These are phyloP conservation scores for Pharmacophagus antenor DNA, from an alignment of 2,888 invertebrate genomes.

Conservation along the genomic window DNA sequence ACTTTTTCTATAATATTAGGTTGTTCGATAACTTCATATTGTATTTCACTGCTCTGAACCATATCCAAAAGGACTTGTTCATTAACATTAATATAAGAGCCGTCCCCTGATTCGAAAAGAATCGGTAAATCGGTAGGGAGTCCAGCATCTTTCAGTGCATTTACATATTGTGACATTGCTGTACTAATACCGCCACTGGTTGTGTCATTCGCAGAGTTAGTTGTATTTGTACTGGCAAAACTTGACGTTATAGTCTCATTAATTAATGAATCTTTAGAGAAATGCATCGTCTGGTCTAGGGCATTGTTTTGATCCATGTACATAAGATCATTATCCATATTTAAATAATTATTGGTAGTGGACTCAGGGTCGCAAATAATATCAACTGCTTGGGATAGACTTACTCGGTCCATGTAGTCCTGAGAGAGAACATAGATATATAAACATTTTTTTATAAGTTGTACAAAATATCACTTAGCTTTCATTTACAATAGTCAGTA, in stretches of 20 bases:
- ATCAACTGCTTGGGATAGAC: slow-evolving; percentile 70
- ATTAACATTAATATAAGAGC: slow-evolving; percentile 83
- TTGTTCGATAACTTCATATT: slow-evolving; percentile 77
- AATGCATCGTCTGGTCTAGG: slow-evolving; percentile 56
- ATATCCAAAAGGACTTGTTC: slow-evolving; percentile 82
- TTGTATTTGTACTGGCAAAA: slow-evolving; percentile 52
- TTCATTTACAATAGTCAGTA: too few species aligned
- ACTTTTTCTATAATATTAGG: slow-evolving; percentile 77
- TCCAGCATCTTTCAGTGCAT: slow-evolving; percentile 70
- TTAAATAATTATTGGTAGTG: slow-evolving; percentile 55
- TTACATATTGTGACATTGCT: slow-evolving; percentile 77
- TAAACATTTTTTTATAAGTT: neutral
- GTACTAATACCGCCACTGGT: slow-evolving; percentile 55
- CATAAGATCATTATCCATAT: slow-evolving; percentile 67
- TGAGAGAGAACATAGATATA: slow-evolving; percentile 38
- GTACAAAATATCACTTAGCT: neutral
- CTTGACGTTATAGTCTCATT: slow-evolving; percentile 60
- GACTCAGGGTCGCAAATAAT: slow-evolving; percentile 70
- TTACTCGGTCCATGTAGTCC: slow-evolving; percentile 74
- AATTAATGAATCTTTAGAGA: slow-evolving; percentile 55
- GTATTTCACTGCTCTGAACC: slow-evolving; percentile 77
- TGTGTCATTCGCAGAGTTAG: slow-evolving; percentile 46
- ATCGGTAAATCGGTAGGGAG: slow-evolving; percentile 77
- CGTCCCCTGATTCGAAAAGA: slow-evolving; percentile 83
- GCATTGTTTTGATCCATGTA: slow-evolving; percentile 68